A percentile compares a stretch with the other conserved stretches of the same genome.
phyloP scores from a whole-genome alignment of 2,888 invertebrate species.

The Thereva unica region DNA sequence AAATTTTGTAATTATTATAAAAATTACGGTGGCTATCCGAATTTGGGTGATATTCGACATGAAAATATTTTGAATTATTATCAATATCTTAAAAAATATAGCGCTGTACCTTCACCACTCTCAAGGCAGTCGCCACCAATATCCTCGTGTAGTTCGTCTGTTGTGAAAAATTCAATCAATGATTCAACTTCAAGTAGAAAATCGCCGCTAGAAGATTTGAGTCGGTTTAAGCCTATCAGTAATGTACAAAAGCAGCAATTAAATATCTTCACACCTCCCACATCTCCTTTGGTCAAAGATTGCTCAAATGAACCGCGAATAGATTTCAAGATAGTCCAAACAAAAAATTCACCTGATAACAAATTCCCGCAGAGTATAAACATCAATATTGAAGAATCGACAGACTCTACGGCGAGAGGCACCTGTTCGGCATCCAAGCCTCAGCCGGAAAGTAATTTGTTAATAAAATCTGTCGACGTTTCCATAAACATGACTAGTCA shows the following conservation, averaged over 20 bases:
- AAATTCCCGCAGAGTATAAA: constrained; percentile 33
- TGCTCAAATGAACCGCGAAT: too few species aligned
- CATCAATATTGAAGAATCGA: constrained; percentile 40
- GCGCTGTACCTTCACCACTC: too few species aligned
- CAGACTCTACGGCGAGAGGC: background rate
- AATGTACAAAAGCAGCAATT: too few species aligned
- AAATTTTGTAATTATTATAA: too few species aligned
- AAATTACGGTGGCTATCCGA: too few species aligned
- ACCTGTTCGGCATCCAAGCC: background rate
- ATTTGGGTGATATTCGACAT: background rate
- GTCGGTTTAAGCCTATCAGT: background rate
- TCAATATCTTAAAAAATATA: constrained; percentile 37
- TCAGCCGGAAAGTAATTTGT: background rate
- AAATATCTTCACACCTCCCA: too few species aligned
- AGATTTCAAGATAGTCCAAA: constrained; percentile 34
- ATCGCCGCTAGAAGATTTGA: background rate
- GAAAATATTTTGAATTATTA: constrained; percentile 37
- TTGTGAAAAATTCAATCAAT: background rate
- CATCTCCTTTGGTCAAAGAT: too few species aligned
- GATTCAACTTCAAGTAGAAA: constrained; percentile 6
- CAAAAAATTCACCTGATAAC: constrained; percentile 29
- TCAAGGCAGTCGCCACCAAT: too few species aligned
- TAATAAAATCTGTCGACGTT: constrained; percentile 39
- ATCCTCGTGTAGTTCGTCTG: too few species aligned
- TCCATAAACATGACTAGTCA: constrained; percentile 42